Percentiles rank a stretch among this genome's conserved stretches.
Evolutionary conservation across 2,888 invertebrate genomes (phyloP).

Genomic region (Pyrgus malvae): DNA sequence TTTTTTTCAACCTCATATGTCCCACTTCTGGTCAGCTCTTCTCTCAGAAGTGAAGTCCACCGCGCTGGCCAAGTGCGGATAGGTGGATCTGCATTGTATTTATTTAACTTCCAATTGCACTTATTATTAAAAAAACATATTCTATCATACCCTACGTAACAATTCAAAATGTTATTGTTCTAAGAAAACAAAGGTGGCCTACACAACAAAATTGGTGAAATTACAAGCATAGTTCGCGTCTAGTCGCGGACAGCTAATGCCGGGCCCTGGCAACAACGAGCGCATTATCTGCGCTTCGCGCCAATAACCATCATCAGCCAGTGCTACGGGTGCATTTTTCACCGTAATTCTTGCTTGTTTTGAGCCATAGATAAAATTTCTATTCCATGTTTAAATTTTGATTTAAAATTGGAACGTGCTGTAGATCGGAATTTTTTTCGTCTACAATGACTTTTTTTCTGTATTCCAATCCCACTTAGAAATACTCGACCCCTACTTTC

Average conservation of each 20-base stretch:
- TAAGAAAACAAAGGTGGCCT: too few relatives aligned
- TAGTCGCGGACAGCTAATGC: conserved; percentile 18
- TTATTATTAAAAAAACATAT: too few relatives aligned
- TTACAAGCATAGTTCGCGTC: conserved; percentile 12
- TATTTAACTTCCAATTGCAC: too few relatives aligned
- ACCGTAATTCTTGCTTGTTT: conserved; percentile 34
- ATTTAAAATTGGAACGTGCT: background rate
- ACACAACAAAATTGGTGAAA: background rate
- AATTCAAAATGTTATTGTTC: too few relatives aligned
- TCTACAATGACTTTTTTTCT: background rate
- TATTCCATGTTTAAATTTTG: background rate
- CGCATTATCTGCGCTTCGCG: conserved; percentile 35
- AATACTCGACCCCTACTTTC: too few relatives aligned
- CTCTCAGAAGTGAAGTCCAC: too few relatives aligned
- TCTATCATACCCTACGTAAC: too few relatives aligned
- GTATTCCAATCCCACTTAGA: too few relatives aligned
- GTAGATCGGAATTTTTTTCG: background rate
- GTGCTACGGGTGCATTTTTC: conserved; percentile 49
- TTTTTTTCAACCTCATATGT: too few relatives aligned
- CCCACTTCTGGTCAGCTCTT: too few relatives aligned
- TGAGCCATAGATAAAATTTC: conserved; percentile 26
- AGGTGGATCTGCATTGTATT: too few relatives aligned
- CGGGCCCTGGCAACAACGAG: conserved; percentile 21
- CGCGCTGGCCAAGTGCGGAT: too few relatives aligned
- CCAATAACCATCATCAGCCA: conserved; percentile 63